A percentile compares a stretch with the other conserved stretches of the same genome.
Evolutionary conservation across 2,113 vertebrate species (phyloP).

Genomic region (Hylia prasina): DNA sequence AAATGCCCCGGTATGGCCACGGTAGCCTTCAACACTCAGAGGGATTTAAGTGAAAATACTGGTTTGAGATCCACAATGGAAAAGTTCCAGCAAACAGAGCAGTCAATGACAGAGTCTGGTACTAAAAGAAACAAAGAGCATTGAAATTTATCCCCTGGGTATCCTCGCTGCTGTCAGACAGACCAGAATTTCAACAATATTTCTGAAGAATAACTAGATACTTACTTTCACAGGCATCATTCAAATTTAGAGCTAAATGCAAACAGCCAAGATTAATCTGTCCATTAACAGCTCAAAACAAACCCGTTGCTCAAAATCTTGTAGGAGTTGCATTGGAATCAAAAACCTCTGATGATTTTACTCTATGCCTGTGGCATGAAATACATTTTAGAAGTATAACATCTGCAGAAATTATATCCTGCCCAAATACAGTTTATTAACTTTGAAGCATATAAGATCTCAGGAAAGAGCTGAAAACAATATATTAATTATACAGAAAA

Average conservation of each 20-base stretch:
- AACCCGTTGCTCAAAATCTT: background rate
- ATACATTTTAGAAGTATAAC: background rate
- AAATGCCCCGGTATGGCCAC: accelerated
- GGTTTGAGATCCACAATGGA: background rate
- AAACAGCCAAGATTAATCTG: slow-evolving; percentile 22
- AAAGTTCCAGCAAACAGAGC: background rate
- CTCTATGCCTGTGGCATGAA: background rate
- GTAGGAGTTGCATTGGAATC: background rate
- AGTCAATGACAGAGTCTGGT: background rate
- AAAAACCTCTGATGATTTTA: slow-evolving; percentile 12
- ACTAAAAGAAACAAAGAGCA: background rate
- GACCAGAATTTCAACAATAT: background rate
- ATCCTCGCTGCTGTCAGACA: background rate
- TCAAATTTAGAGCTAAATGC: slow-evolving; percentile 17
- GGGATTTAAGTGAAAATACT: background rate
- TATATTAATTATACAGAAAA: background rate
- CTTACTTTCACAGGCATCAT: background rate
- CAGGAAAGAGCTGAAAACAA: background rate
- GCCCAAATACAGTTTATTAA: background rate
- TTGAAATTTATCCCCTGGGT: background rate
- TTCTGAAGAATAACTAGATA: slow-evolving; percentile 34
- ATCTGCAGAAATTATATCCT: background rate
- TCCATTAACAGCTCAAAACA: slow-evolving; percentile 20
- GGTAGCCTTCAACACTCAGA: background rate
- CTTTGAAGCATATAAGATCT: background rate